Percentiles rank a stretch among this genome's conserved stretches.
Conservation (phyloP, 2,797 vertebrate genomes). For the Spinus olivaceus region DNA sequence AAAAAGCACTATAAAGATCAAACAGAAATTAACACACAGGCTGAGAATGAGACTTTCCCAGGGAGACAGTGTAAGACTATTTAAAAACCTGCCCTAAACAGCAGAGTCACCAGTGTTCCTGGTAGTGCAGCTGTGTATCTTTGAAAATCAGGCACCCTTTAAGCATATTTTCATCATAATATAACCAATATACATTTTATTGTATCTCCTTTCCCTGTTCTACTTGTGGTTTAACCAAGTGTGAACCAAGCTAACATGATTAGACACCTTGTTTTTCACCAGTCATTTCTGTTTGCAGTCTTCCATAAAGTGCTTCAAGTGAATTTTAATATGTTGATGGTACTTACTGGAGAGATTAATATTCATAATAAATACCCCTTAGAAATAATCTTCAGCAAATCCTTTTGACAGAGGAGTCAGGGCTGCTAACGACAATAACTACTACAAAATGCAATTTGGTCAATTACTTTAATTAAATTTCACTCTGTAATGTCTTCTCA, state of each 20-base stretch:
- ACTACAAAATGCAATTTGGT: slow-evolving; percentile 89
- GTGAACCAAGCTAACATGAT: slow-evolving; percentile 72
- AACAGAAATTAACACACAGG: not conserved
- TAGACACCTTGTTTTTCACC: slow-evolving; percentile 58
- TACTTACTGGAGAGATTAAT: slow-evolving; percentile 78
- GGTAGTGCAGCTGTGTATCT: not conserved
- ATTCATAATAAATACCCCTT: slow-evolving; percentile 82
- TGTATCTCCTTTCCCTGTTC: slow-evolving; percentile 23
- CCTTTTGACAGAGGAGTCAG: slow-evolving; percentile 83
- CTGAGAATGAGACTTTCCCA: not conserved
- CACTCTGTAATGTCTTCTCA: slow-evolving; percentile 80
- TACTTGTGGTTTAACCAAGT: slow-evolving; percentile 61
- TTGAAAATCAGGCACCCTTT: slow-evolving; percentile 11
- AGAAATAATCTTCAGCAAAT: slow-evolving; percentile 75
- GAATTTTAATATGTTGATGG: slow-evolving; percentile 79
- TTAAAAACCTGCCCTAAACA: not conserved
- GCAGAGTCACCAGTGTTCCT: not conserved
- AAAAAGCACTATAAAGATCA: slow-evolving; percentile 8
- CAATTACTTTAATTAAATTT: slow-evolving; percentile 94
- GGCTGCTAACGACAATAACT: slow-evolving; percentile 83
- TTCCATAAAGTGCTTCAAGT: slow-evolving; percentile 75
- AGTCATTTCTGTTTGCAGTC: slow-evolving; percentile 66
- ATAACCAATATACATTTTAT: slow-evolving; percentile 9
- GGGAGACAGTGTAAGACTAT: not conserved
- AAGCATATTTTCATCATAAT: slow-evolving; percentile 11